These are phyloP conservation scores for Seriola dumerili DNA, from an alignment of 2,113 vertebrate genomes.

Conservation along the genomic window DNA sequence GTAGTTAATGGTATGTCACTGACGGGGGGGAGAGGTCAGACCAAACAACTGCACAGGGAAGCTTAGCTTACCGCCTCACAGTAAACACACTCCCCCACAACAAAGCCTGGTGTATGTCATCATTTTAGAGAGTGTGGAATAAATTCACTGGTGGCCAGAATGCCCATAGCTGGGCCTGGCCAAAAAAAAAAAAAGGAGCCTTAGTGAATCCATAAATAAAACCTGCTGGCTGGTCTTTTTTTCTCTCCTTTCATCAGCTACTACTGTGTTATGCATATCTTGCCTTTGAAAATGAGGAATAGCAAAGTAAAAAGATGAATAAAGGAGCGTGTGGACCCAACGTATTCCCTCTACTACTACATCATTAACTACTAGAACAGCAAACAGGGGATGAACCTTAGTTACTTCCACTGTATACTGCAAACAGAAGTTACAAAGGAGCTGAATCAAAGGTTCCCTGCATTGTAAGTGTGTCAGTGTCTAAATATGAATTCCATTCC, in stretches of 20 bases:
- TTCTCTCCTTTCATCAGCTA: slow-evolving; percentile 72
- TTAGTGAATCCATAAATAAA: slow-evolving; percentile 83
- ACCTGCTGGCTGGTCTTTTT: slow-evolving; percentile 78
- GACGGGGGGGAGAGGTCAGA: slow-evolving; percentile 83
- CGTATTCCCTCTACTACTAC: slow-evolving; percentile 62
- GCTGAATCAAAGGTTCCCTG: slow-evolving; percentile 55
- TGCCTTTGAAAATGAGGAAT: slow-evolving; percentile 73
- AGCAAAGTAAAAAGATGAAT: slow-evolving; percentile 71
- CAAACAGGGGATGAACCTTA: slow-evolving; percentile 52
- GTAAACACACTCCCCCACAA: slow-evolving; percentile 66
- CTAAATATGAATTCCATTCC: slow-evolving; percentile 31
- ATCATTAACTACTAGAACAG: slow-evolving; percentile 75
- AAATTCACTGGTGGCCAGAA: slow-evolving; percentile 82
- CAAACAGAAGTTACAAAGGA: slow-evolving; percentile 57
- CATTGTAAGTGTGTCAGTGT: slow-evolving; percentile 23
- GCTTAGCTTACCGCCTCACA: slow-evolving; percentile 71
- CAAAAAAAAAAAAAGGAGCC: slow-evolving; percentile 47
- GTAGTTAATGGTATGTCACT: slow-evolving; percentile 86
- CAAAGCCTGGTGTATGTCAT: slow-evolving; percentile 82
- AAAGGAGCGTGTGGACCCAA: slow-evolving; percentile 45
- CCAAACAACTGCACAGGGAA: slow-evolving; percentile 81
- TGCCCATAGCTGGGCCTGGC: slow-evolving; percentile 77
- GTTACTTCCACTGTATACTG: slow-evolving; percentile 42
- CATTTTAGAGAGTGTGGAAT: slow-evolving; percentile 80
- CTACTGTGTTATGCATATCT: slow-evolving; percentile 71